Conservation (phyloP, 2,113 vertebrate genomes). For the Peucedramus taeniatus region DNA sequence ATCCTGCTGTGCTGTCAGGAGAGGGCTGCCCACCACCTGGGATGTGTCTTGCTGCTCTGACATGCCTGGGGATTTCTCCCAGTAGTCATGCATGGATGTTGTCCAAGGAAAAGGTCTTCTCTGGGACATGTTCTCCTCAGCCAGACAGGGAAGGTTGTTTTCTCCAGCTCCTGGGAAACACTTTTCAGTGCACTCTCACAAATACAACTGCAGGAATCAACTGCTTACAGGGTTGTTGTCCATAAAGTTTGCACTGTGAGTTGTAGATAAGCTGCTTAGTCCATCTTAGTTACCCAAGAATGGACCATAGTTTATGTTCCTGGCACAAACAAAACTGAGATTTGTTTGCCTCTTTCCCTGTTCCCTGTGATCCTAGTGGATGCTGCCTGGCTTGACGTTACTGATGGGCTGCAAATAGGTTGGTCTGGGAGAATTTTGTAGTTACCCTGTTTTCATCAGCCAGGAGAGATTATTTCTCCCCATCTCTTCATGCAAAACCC, state of each 20-base stretch:
- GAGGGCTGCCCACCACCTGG: background rate
- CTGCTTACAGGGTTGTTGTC: background rate
- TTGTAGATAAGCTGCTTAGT: background rate
- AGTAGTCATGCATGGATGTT: background rate
- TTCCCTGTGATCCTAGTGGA: background rate
- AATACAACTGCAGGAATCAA: background rate
- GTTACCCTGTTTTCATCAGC: background rate
- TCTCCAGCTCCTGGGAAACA: background rate
- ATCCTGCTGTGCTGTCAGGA: background rate
- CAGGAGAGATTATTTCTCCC: background rate
- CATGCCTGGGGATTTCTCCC: background rate
- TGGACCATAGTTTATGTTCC: background rate
- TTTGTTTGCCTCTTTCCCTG: background rate
- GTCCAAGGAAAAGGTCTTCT: background rate
- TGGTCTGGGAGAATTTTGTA: background rate
- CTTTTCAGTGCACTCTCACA: background rate
- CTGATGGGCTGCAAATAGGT: background rate
- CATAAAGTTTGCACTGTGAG: rapidly evolving
- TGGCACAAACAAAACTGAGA: background rate
- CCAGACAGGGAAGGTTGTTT: background rate
- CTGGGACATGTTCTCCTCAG: background rate
- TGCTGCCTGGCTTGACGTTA: background rate
- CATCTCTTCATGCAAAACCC: background rate
- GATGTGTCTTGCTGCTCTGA: background rate
- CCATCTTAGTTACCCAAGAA: background rate